Evolutionary conservation across 2,113 vertebrate genomes (phyloP).

Genomic region (Amia ocellicauda): DNA sequence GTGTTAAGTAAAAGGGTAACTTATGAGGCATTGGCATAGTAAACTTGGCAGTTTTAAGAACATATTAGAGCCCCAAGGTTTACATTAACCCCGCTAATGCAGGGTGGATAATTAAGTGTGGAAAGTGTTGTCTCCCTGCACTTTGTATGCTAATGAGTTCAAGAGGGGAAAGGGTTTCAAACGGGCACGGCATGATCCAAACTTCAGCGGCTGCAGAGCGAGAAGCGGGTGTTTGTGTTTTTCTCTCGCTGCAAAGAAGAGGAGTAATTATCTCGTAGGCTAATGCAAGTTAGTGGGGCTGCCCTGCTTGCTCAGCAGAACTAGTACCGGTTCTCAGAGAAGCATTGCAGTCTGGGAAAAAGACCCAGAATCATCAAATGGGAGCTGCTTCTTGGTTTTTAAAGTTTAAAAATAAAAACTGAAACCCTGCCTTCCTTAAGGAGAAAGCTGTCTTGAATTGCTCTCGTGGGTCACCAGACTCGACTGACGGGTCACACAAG

Average conservation of each 20-base stretch:
- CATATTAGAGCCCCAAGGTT: constrained; percentile 51
- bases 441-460: not conserved
- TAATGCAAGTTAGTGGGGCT: too few relatives aligned
- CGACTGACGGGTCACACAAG: not conserved
- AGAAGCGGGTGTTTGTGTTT: constrained; percentile 14
- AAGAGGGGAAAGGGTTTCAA: constrained; percentile 66
- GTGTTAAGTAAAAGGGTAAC: not conserved
- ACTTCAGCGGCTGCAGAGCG: constrained; percentile 27
- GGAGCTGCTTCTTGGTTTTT: too few relatives aligned
- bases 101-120: constrained; percentile 68
- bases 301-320: too few relatives aligned
- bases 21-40: not conserved
- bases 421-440: not conserved
- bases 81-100: constrained; percentile 63
- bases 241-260: constrained; percentile 1
- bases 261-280: too few relatives aligned
- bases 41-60: not conserved
- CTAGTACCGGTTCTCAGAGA: too few relatives aligned
- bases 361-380: too few relatives aligned
- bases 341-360: too few relatives aligned
- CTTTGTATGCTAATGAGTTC: constrained; percentile 74
- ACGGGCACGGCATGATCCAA: constrained; percentile 58
- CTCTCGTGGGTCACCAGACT: too few relatives aligned
- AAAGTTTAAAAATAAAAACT: too few relatives aligned
- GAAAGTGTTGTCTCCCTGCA: constrained; percentile 70